Evolutionary conservation across 2,113 vertebrate species (phyloP).

Genomic region (Pollachius pollachius): DNA sequence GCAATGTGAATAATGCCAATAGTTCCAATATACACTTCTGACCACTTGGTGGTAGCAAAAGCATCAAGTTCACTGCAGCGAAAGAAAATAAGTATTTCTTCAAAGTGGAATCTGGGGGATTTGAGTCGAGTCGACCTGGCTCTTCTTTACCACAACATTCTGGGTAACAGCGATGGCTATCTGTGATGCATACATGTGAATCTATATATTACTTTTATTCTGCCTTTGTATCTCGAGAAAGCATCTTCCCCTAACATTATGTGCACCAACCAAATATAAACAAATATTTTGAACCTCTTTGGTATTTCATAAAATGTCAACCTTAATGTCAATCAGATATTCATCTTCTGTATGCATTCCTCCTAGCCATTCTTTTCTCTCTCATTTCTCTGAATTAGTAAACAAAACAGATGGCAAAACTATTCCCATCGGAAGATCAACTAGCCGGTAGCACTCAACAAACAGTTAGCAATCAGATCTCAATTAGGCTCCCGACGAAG

Average conservation of each 20-base stretch:
- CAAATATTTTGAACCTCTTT: conserved; percentile 21
- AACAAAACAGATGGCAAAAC: conserved; percentile 45
- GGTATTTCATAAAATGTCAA: conserved; percentile 21
- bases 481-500: conserved; percentile 23
- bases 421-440: conserved; percentile 48
- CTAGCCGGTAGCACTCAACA: conserved; percentile 30
- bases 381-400: conserved; percentile 19
- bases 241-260: too few relatives aligned
- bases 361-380: neutral
- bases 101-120: too few relatives aligned
- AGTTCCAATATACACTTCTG: conserved; percentile 27
- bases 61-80: conserved; percentile 5
- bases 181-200: too few relatives aligned
- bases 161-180: too few relatives aligned
- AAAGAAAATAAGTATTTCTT: neutral
- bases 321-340: conserved; percentile 2
- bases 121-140: too few relatives aligned
- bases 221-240: too few relatives aligned
- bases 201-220: too few relatives aligned
- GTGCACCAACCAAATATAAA: too few relatives aligned
- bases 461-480: conserved; percentile 45
- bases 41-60: conserved; percentile 59
- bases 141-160: too few relatives aligned
- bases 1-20: too few relatives aligned
- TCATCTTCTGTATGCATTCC: neutral